Evolutionary conservation across 2,888 invertebrate species (phyloP), one percentile per base, ranked within the genome.

Genomic region (Scaptodrosophila latifasciaeformis): DNA sequence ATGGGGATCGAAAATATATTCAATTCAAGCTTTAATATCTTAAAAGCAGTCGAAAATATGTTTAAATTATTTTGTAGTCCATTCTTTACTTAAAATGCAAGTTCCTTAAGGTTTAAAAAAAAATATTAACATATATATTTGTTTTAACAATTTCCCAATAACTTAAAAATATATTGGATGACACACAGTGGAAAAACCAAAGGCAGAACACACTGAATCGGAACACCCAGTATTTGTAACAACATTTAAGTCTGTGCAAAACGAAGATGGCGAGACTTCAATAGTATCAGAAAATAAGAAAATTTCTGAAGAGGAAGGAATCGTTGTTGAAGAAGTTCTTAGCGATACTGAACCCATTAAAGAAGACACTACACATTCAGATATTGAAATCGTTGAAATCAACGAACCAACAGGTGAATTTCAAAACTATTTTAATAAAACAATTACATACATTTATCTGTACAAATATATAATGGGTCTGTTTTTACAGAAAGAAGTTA

Each of bases 201-300:
- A 70, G 54, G 65, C 67, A 15, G 69, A 82, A 70, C 67, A 82
- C 67, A 70, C 64, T 60, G 72, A 82, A 60, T 78, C 81, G 67
- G 84, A 86, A 82, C 84, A 84, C 66, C 84, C 86, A 55, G 78
- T 84, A 50, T 85, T 84, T 68, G 82, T 86, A 61, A 85, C 83
- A 62, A 85, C 87, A 62, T 87, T 88, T 62, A 85, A 86, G 70
- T 84, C 86, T 52, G 75, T 81, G 69, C 82, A 84, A 78, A 82
- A 82, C 54, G 84, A 86, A 61, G 82, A 84, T 49, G 83, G 85
- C 51, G 81, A 85, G 68, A 79, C 84, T 21, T 70, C 79, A 42
- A 84, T 85, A 67, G 82, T 83, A 82, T 84, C 67, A 65, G 82
- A 84, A 84, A 85, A 65, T 65, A 85, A 83, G 61, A 85, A 74